Percentiles rank a stretch among this genome's conserved stretches.
phyloP scores from a whole-genome alignment of 2,888 invertebrate genomes.

The Dysmachus trigonus region DNA sequence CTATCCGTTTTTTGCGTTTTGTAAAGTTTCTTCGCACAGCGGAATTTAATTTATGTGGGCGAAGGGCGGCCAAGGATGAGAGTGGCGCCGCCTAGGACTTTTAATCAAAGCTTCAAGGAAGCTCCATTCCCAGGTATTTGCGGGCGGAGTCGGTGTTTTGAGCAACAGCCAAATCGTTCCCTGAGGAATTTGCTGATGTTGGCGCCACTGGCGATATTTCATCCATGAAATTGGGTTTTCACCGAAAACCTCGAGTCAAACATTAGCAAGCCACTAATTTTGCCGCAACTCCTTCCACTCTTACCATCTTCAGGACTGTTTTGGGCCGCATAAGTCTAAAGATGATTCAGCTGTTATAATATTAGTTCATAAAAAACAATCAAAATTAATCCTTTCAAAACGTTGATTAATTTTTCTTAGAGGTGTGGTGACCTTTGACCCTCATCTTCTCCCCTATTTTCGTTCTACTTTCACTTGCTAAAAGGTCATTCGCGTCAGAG shows the following conservation, averaged over 20 bases:
- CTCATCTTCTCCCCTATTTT: too few species aligned
- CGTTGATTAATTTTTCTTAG: background rate
- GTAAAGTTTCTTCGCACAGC: background rate
- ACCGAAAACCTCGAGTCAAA: background rate
- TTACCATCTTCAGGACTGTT: background rate
- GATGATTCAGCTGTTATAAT: background rate
- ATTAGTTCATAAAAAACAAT: background rate
- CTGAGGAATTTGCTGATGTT: background rate
- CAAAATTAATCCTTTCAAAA: background rate
- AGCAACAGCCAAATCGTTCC: background rate
- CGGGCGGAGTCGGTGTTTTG: background rate
- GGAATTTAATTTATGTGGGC: background rate
- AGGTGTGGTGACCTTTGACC: background rate
- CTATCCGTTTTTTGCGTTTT: background rate
- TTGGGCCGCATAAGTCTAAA: background rate
- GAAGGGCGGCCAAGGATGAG: background rate
- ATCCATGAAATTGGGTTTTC: constrained; percentile 30
- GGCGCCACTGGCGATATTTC: background rate
- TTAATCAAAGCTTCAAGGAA: constrained; percentile 7
- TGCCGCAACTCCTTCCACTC: background rate
- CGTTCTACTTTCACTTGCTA: too few species aligned
- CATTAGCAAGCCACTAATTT: constrained; percentile 16
- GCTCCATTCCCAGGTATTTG: background rate
- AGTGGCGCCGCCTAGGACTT: background rate
- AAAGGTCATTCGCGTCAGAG: too few species aligned